Evolutionary conservation across 2,888 invertebrate species (phyloP).

Genomic region (Leucoma salicis): DNA sequence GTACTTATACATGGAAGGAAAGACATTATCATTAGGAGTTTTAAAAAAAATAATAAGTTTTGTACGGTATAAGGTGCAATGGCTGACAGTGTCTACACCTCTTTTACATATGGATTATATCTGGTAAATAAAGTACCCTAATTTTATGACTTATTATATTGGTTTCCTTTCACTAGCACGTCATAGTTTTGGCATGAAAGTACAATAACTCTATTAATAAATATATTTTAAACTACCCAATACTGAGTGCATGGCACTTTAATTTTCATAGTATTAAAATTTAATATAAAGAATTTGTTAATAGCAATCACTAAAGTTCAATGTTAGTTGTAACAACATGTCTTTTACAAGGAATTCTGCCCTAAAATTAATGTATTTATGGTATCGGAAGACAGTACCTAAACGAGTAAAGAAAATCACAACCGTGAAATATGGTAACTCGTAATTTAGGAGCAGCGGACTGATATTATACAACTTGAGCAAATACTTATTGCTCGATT

Average conservation of each 20-base stretch:
- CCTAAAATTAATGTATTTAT: constrained; percentile 62
- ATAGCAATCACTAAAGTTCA: constrained; percentile 46
- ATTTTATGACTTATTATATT: no score
- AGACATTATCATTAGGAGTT: constrained; percentile 31
- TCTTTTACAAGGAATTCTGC: constrained; percentile 79
- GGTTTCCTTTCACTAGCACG: constrained; percentile 2
- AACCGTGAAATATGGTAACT: constrained; percentile 65
- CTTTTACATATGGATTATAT: no score
- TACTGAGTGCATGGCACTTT: constrained; percentile 50
- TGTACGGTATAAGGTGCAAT: constrained; percentile 7
- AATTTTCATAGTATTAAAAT: constrained; percentile 30
- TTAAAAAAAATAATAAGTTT: constrained; percentile 25
- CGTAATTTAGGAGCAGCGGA: constrained; percentile 48
- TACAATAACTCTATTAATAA: constrained; percentile 12
- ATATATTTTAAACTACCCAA: constrained; percentile 41
- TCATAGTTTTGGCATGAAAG: constrained; percentile 6
- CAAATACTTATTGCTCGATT: constrained; percentile 65
- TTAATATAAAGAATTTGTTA: constrained; percentile 52
- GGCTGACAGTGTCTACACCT: no score
- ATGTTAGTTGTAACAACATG: constrained; percentile 62
- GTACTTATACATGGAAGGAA: constrained; percentile 61
- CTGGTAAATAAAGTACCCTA: no score
- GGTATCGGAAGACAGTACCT: constrained; percentile 71
- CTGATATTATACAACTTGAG: constrained; percentile 48
- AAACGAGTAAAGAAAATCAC: constrained; percentile 65